Evolutionary conservation across 1,140 invertebrate species (phyloP), one percentile per base, ranked within the genome.

Genomic region (Brachystomella parvula): DNA sequence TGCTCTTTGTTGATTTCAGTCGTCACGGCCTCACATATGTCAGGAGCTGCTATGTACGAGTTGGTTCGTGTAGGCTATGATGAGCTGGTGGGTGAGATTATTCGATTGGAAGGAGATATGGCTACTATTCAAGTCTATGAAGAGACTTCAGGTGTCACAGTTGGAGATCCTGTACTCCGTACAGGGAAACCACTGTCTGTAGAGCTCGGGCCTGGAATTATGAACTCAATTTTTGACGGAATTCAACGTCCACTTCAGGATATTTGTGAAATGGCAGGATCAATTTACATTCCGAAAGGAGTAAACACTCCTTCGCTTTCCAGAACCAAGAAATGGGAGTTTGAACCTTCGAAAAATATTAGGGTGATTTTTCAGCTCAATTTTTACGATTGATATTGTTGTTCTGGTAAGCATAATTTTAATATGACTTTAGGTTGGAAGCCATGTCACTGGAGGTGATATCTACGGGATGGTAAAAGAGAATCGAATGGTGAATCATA

Each of bases 51-150:
- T 84, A 99, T 99, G 96, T 99, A 99, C 86, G 97, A 99, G 80
- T 79, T 99, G 81, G 97, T 99, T 61, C 86, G 97, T 76, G 97
- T 99, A 9, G 97, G 97, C 19, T 96, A 99, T 79, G 86, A 88
- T 72, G 95, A 99, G 80, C 81, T 99, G 72, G 97, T 99, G 1
- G 97, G 97, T 70, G 97, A 99, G 82, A 99, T 99, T 78, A 99
- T 99, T 82, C 87, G 96, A 79, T 83, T 99, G 64, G 96, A 99
- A 82, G 95, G 95, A 65, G 96, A 99, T 78, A 94, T 96, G 88
- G 97, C 97, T 56, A 99, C 97, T 67, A 99, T 99, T 79, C 95
- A 98, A 85, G 95, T 98, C 64, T 99, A 99, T 76, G 97, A 99
- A 82, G 97, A 99, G 79, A 99, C 97, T 56, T 98, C 96, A 61